Evolutionary conservation across 2,113 vertebrate genomes (phyloP).

Genomic region (Tachuris rubrigastra): DNA sequence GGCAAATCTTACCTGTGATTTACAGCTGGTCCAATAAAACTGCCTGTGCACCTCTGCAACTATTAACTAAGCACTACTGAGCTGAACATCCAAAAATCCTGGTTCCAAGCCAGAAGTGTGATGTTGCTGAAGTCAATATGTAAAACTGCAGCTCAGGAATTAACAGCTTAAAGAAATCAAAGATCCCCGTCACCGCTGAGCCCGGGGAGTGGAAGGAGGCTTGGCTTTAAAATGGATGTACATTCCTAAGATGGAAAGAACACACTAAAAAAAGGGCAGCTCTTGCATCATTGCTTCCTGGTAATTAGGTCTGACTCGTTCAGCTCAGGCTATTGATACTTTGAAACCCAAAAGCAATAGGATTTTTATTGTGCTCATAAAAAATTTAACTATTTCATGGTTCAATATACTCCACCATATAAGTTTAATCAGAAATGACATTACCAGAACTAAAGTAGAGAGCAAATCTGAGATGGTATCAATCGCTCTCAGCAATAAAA

Average conservation of each 20-base stretch:
- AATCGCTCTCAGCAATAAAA: not conserved
- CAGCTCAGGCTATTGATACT: conserved; percentile 29
- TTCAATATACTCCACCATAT: not conserved
- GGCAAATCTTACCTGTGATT: not conserved
- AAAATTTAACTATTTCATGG: conserved; percentile 46
- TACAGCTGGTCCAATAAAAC: not conserved
- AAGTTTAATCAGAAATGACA: conserved; percentile 27
- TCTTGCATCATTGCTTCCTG: not conserved
- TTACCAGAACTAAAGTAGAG: not conserved
- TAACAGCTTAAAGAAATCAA: not conserved
- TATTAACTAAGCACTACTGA: not conserved
- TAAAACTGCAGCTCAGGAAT: not conserved
- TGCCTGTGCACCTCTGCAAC: not conserved
- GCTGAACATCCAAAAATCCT: not conserved
- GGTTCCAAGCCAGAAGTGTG: not conserved
- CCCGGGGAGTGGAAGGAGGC: not conserved
- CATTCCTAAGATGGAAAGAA: not conserved
- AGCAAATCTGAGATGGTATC: not conserved
- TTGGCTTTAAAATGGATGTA: not conserved
- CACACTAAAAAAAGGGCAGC: not conserved
- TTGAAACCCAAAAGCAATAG: conserved; percentile 28
- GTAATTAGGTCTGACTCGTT: not conserved
- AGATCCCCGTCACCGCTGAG: not conserved
- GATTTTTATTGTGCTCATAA: conserved; percentile 36
- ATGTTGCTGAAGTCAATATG: not conserved